A percentile compares a stretch with the other conserved stretches of the same genome.
phyloP scores from a whole-genome alignment of 1,140 invertebrate species.

The Aphelenchoides fujianensis region DNA sequence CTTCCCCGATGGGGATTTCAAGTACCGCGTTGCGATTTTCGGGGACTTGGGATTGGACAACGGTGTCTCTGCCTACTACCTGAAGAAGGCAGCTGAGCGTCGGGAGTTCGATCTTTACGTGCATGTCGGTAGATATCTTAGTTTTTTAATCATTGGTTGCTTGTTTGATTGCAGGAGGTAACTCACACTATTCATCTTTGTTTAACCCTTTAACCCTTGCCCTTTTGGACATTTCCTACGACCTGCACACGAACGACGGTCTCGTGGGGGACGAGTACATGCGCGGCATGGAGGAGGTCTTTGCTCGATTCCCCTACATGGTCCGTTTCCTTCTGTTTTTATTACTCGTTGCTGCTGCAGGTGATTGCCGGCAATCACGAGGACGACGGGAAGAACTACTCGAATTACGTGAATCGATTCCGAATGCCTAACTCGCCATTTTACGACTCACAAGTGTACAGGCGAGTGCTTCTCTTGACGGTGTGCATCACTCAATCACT shows the following conservation, averaged over 20 bases:
- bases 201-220: no score
- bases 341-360: no score
- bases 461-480: slow-evolving; percentile 37
- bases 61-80: not conserved
- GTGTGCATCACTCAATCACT: not conserved
- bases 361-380: slow-evolving; percentile 65
- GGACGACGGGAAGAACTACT: slow-evolving; percentile 52
- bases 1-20: not conserved
- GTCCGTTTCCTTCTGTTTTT: no score
- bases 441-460: slow-evolving; percentile 64
- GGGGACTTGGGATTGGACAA: slow-evolving; percentile 12
- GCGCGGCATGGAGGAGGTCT: slow-evolving; percentile 59
- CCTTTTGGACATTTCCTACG: slow-evolving; percentile 36
- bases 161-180: no score
- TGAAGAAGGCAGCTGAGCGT: not conserved
- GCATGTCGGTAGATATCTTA: slow-evolving; percentile 14
- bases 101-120: slow-evolving; percentile 13
- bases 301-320: slow-evolving; percentile 64
- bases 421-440: slow-evolving; percentile 62
- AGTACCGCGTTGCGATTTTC: not conserved
- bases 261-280: slow-evolving; percentile 63
- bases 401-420: slow-evolving; percentile 62
- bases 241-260: slow-evolving; percentile 60
- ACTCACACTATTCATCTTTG: no score
- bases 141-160: no score